A percentile compares a stretch with the other conserved stretches of the same genome.
Conservation (phyloP, 2,888 invertebrate genomes). For the Drosophila mercatorum region DNA sequence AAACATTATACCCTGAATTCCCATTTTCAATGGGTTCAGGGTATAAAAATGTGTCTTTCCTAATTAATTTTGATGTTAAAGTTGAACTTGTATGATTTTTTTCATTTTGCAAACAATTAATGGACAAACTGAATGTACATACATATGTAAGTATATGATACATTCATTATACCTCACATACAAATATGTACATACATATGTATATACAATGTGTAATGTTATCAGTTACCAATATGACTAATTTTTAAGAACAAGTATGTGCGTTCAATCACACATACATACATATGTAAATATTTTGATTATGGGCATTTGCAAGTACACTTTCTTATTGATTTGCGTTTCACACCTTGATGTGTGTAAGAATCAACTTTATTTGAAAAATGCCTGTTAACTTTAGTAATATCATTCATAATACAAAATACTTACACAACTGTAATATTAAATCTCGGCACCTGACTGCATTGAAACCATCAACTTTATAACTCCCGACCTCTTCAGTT, state of each 20-base stretch:
- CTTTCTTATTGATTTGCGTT: conserved; percentile 22
- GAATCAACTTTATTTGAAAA: not conserved
- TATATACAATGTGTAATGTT: not conserved
- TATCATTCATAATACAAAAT: not conserved
- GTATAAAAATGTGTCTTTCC: too few species aligned
- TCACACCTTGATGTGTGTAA: conserved; percentile 14
- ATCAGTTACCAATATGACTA: conserved; percentile 12
- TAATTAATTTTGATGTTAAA: too few species aligned
- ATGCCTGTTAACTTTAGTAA: not conserved
- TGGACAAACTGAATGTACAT: too few species aligned
- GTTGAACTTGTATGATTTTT: too few species aligned
- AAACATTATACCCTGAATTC: too few species aligned
- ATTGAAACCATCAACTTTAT: conserved; percentile 24
- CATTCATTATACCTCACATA: not conserved
- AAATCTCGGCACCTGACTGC: conserved; percentile 34
- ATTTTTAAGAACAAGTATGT: not conserved
- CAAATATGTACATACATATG: not conserved
- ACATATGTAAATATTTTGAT: conserved; percentile 7
- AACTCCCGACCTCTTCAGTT: conserved; percentile 31
- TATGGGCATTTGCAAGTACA: not conserved
- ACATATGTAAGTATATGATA: too few species aligned
- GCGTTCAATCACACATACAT: not conserved
- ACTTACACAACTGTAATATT: conserved; percentile 17
- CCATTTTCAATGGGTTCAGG: too few species aligned
- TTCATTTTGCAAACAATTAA: too few species aligned